These are phyloP conservation scores for Glaucopsyche alexis DNA, from an alignment of 2,888 invertebrate genomes.

Conservation along the genomic window DNA sequence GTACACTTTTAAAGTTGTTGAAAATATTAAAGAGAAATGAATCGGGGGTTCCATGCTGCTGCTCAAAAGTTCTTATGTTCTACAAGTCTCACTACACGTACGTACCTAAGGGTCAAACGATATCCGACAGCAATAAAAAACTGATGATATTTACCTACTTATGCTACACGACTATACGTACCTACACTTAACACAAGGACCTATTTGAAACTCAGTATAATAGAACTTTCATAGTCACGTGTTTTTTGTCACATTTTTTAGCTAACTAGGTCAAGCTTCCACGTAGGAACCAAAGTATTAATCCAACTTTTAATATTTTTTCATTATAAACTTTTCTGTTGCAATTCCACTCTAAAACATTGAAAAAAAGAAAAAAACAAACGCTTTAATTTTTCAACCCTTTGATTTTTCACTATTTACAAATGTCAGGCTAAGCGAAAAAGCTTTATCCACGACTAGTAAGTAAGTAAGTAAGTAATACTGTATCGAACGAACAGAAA, in stretches of 20 bases:
- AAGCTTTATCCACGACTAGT: neutral
- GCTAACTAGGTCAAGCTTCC: constrained; percentile 11
- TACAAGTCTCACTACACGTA: no score
- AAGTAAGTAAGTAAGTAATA: neutral
- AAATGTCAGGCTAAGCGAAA: neutral
- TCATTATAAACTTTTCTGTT: neutral
- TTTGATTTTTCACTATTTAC: neutral
- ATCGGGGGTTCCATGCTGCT: neutral
- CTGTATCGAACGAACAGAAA: neutral
- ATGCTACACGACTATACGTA: neutral
- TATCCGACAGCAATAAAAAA: neutral
- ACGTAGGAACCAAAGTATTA: neutral
- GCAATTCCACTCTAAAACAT: neutral
- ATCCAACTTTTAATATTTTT: neutral
- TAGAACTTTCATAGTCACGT: neutral
- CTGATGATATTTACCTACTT: neutral
- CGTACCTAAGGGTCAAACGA: neutral
- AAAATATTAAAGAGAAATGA: neutral
- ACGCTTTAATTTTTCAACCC: neutral
- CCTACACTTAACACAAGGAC: neutral
- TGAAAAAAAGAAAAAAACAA: neutral
- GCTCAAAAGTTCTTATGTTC: neutral
- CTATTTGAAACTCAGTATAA: neutral
- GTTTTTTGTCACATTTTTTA: neutral
- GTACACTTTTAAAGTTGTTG: neutral